Base-by-base conservation (phyloP, 1,140 invertebrate genomes). In the Eulimnadia texana region DNA sequence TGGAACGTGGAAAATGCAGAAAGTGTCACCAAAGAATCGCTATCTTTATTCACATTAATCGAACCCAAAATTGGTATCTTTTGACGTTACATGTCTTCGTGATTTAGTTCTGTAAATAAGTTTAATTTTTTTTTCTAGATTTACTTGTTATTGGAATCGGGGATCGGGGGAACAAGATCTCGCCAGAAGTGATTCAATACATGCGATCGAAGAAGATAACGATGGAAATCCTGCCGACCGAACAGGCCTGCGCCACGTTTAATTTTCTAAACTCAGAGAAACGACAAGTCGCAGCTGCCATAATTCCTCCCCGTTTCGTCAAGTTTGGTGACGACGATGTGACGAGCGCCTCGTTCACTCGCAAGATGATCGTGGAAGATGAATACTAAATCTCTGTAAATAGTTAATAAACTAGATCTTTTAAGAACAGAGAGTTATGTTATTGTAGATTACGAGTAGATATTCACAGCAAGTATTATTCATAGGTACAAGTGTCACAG, bases 181-280 rank as follows among this genome's bases (percentile, higher is more conserved):
- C 67, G 60, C 63, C 70, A 23, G 69, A 73, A 27, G 68, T 87
- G 0, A 70, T 76, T 23, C 67, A 73, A 16, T 76, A 80, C 60
- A 72, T 83, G 42, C 71, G 71, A 42, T 77, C 79, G 23, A 68
- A 79, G 27, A 77, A 76, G 64, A 80, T 90, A 19, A 78, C 73
- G 63, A 67, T 83, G 3, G 90, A 93, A 75, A 76, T 91, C 63
- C 67, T 89, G 20, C 77, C 84, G 2, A 85, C 86, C 25, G 78
- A 86, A 59, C 78, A 85, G 66, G 90, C 90, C 0, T 82, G 84
- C 66, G 70, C 85, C 6, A 86, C 85, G 1, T 93, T 87, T 69
- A 93, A 93, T 72, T 93, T 88, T 68, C 68, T 93, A 2, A 85
- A 83, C 69, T 73, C 78, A 1, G 90, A 93, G 69, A 74, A 77